Evolutionary conservation across 2,888 invertebrate species (phyloP), one percentile per base, ranked within the genome.

Genomic region (Dynastes grantii): DNA sequence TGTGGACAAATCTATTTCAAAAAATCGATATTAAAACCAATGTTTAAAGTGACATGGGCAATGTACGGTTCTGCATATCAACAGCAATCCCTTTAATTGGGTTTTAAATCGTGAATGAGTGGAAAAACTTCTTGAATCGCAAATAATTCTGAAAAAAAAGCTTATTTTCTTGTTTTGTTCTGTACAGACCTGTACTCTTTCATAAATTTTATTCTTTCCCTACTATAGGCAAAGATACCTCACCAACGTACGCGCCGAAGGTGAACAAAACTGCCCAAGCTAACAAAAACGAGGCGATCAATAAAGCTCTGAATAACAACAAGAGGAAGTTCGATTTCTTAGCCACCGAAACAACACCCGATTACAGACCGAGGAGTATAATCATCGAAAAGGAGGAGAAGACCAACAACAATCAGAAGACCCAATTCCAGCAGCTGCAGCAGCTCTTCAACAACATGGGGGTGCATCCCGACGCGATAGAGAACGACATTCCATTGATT

Each of bases 261-360:
- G 84, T 84, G 11, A 81, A 81, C 40, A 84, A 83, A 78, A 71
- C 76, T 9, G 61, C 55, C 4, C 45, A 61, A 45, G 61, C 64
- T 0, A 78, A 64, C 29, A 78, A 64, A 22, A 58, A 32, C 2
- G 16, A 55, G 32, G 29, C 45, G 11, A 49, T 58, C 53, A 53
- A 70, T 22, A 75, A 75, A n/a, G 45, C 92, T 84, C 93, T 95
- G 87, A 92, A 94, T 63, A 96, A 96, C 89, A 96, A 95, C 87
- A 92, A 94, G 84, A 94, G 93, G 90, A 97, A 96, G 89, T 96
- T 96, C 89, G 95, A 95, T 4, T 96, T 96, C 89, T 90, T 97
- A 2, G 93, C 95, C 55, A 93, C 94, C n/a, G 95, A 95, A 90
- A 96, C 96, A 49, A 93, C 94, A 83, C 95, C 96, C 63, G 96